Base-by-base conservation (phyloP, 2,888 invertebrate genomes). In the Apeira syringaria region DNA sequence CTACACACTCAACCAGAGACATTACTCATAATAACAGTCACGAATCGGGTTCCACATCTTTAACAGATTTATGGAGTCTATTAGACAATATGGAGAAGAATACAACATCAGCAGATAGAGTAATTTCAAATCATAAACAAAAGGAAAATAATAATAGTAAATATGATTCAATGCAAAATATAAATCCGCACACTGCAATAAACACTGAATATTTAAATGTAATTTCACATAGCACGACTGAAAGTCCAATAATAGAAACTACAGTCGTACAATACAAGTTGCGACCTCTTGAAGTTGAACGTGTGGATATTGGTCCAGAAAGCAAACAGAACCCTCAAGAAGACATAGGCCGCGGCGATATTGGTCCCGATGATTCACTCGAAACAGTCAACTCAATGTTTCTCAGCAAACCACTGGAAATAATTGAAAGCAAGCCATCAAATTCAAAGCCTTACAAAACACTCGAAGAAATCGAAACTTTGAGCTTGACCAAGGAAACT, bases 331-430 rank as follows among this genome's bases (percentile, higher is more conserved):
- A n/a, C 4, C 27, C 34, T 22, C 25, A 27, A 15, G 45, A 46
- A 26, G 64, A 68, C 15, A 15, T 56, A 36, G 73, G 69, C 2
- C 65, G 71, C 6, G 71, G 69, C 17, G 71, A 72, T 52, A 68
- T 72, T 30, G 57, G 58, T 4, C 49, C 64, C 17, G 69, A 71
- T 27, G 65, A 61, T 25, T 29, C 32, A 27, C 12, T 18, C 22
- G n/a, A n/a, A n/a, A 49, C 43, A 3, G 51, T 47, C n/a, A 15
- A 8, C 3, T 22, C 8, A 7, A 12, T 25, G 15, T 3, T 1
- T 25, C 13, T 17, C 29, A 15, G 9, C 2, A 35, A 30, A 12
- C 45, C 38, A 1, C 3, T 38, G 1, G 26, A 44, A 34, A 34
- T 30, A 7, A 8, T 36, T 35, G 34, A 33, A 41, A 42, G 5